A percentile compares a stretch with the other conserved stretches of the same genome.
phyloP scores from a whole-genome alignment of 2,797 vertebrate species.

The Falco biarmicus region DNA sequence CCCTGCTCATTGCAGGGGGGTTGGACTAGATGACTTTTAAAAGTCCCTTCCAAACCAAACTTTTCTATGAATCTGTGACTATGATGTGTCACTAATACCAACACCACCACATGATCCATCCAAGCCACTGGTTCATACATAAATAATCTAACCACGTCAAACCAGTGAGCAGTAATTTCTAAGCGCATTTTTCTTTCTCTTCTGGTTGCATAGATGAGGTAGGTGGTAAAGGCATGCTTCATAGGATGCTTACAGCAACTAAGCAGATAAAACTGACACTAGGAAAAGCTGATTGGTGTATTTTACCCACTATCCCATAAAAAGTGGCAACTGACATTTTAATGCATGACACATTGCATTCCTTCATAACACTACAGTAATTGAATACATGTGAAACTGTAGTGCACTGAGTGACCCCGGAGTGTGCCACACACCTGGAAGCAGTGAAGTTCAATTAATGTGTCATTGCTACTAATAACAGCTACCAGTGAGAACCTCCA shows the following conservation, averaged over 20 bases:
- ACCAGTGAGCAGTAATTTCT: background rate
- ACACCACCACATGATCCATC: background rate
- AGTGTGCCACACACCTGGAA: conserved; percentile 84
- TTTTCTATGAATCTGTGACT: background rate
- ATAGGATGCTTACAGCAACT: background rate
- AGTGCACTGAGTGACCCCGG: conserved; percentile 71
- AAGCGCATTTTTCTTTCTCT: background rate
- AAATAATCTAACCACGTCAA: background rate
- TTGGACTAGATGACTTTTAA: background rate
- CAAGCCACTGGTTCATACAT: background rate
- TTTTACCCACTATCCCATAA: background rate
- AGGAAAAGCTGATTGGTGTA: background rate
- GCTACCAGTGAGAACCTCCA: conserved; percentile 79
- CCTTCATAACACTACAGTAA: conserved; percentile 69
- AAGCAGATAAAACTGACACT: background rate
- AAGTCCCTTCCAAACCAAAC: background rate
- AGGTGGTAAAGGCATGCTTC: background rate
- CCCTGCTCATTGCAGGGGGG: background rate
- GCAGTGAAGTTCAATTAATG: conserved; percentile 81
- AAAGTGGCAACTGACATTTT: conserved; percentile 58
- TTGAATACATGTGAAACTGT: conserved; percentile 72
- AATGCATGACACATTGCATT: conserved; percentile 61
- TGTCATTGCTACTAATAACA: conserved; percentile 79
- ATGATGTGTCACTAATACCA: background rate
- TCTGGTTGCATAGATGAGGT: background rate